Conservation (phyloP, 2,797 vertebrate genomes). For the Nannoperca australis region DNA sequence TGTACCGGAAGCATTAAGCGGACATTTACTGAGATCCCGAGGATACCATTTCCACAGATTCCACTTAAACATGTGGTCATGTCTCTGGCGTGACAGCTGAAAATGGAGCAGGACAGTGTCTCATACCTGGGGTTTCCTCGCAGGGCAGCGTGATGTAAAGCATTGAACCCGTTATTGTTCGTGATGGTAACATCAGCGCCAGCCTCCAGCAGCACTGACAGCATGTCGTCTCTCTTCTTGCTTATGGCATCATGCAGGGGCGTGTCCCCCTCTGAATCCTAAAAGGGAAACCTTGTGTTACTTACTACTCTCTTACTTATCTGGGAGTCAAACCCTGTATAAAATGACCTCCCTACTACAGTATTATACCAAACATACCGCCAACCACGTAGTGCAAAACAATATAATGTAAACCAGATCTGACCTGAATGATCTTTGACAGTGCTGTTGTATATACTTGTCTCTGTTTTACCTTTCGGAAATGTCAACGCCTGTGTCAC, state of each 20-base stretch:
- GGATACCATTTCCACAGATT: constrained; percentile 32
- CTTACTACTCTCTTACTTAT: constrained; percentile 3
- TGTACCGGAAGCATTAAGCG: not conserved
- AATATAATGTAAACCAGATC: not conserved
- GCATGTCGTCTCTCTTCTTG: constrained; percentile 98
- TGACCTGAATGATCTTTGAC: not conserved
- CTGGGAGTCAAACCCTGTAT: not conserved
- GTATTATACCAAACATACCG: not conserved
- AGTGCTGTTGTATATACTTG: not conserved
- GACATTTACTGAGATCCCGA: constrained; percentile 7
- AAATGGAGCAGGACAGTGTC: not conserved
- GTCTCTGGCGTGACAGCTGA: constrained; percentile 2
- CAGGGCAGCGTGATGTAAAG: constrained; percentile 96
- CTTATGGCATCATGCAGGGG: constrained; percentile 99
- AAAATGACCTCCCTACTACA: not conserved
- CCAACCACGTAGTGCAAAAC: not conserved
- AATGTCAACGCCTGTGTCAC: not conserved
- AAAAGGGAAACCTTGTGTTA: constrained; percentile 50
- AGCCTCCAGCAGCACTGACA: constrained; percentile 96
- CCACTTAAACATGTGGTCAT: constrained; percentile 12
- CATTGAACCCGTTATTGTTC: constrained; percentile 99
- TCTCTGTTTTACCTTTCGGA: constrained; percentile 1
- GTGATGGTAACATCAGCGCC: constrained; percentile 99
- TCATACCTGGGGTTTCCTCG: constrained; percentile 98
- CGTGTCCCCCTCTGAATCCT: constrained; percentile 99